A percentile compares a stretch with the other conserved stretches of the same genome.
Evolutionary conservation across 2,113 vertebrate species (phyloP).

Genomic region (Sinocyclocheilus anshuiensis): DNA sequence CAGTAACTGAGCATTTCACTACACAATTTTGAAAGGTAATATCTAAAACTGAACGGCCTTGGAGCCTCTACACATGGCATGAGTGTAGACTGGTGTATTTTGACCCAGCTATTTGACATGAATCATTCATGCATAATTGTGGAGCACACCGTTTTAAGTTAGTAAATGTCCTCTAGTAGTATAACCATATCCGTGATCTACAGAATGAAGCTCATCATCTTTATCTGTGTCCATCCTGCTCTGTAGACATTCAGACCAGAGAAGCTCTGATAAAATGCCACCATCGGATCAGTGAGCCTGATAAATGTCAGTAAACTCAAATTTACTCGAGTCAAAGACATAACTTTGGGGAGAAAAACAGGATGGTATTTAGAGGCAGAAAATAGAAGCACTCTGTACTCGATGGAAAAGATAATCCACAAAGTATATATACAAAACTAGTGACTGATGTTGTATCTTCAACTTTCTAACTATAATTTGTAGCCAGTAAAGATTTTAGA

Average conservation of each 20-base stretch:
- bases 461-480: neutral
- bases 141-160: neutral
- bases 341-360: neutral
- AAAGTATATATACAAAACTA: neutral
- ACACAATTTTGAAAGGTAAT: neutral
- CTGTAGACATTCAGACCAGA: constrained; percentile 18
- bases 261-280: constrained; percentile 31
- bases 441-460: neutral
- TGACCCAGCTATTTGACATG: constrained; percentile 1
- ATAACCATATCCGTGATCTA: neutral
- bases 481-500: neutral
- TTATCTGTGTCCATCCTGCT: constrained; percentile 8
- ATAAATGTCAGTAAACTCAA: constrained; percentile 33
- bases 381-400: constrained; percentile 6
- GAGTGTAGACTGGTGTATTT: neutral
- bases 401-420: neutral
- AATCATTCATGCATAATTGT: neutral
- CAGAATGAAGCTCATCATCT: neutral
- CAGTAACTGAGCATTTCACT: neutral
- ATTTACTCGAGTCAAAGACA: constrained; percentile 6
- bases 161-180: neutral
- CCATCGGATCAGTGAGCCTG: constrained; percentile 21
- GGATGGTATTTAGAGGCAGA: constrained; percentile 5
- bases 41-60: neutral
- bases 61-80: neutral